These are phyloP conservation scores for Drosophila ironensis DNA, from an alignment of 1,140 invertebrate species.

Conservation along the genomic window DNA sequence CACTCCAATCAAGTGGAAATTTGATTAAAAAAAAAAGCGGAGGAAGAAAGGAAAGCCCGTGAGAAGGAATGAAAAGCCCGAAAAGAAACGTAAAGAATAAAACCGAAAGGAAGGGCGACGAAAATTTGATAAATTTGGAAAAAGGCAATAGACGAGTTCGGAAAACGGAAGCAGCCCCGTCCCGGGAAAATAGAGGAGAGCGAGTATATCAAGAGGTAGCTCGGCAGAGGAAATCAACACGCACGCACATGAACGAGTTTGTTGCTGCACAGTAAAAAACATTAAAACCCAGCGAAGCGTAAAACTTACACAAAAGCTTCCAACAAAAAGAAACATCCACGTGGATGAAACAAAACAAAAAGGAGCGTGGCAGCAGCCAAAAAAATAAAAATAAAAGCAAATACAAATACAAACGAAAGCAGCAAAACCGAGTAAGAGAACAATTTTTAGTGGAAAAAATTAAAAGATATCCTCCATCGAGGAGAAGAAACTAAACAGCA, in stretches of 20 bases:
- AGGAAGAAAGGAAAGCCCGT: neutral
- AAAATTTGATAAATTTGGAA: conserved; percentile 74
- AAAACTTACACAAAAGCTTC: conserved; percentile 47
- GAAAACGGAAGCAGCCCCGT: conserved; percentile 9
- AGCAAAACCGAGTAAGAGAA: conserved; percentile 40
- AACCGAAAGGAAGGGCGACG: conserved; percentile 20
- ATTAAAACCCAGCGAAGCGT: conserved; percentile 67
- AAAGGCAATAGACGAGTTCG: conserved; percentile 48
- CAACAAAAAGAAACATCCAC: conserved; percentile 12
- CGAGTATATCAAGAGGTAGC: conserved; percentile 64
- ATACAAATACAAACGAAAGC: conserved; percentile 28
- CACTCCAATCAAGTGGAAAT: conserved; percentile 78
- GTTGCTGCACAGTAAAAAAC: conserved; percentile 49
- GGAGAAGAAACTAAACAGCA: no score
- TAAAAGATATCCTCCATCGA: no score
- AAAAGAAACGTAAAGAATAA: conserved; percentile 2
- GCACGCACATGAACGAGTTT: conserved; percentile 68
- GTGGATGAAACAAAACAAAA: neutral
- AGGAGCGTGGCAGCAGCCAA: no score
- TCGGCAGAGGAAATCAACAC: conserved; percentile 60
- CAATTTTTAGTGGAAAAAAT: conserved; percentile 38
- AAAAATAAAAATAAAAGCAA: conserved; percentile 7
- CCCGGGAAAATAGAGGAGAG: conserved; percentile 25
- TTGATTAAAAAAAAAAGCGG: conserved; percentile 60
- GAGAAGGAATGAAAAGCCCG: neutral